Evolutionary conservation across 2,113 vertebrate genomes (phyloP).

Genomic region (Atlantisia rogersi): DNA sequence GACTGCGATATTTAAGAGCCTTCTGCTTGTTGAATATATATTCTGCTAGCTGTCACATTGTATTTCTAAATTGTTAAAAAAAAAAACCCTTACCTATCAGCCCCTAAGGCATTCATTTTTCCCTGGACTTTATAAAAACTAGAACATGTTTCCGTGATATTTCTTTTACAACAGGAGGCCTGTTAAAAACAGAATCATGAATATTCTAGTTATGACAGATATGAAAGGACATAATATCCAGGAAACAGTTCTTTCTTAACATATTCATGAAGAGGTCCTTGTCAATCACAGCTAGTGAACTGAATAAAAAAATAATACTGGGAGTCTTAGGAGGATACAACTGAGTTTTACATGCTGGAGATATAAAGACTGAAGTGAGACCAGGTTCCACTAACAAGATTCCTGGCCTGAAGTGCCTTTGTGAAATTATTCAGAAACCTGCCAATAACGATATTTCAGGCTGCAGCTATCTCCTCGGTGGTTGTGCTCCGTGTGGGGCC

Average conservation of each 20-base stretch:
- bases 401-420: constrained; percentile 46
- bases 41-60: constrained; percentile 67
- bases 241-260: constrained; percentile 41
- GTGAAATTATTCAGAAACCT: constrained; percentile 62
- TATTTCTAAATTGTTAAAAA: constrained; percentile 62
- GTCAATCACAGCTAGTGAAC: constrained; percentile 67
- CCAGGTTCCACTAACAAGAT: constrained; percentile 38
- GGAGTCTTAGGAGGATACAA: constrained; percentile 14
- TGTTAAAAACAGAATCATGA: constrained; percentile 70
- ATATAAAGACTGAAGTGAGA: constrained; percentile 56
- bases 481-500: constrained; percentile 28
- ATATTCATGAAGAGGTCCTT: constrained; percentile 61
- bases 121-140: constrained; percentile 59
- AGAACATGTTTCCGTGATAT: constrained; percentile 37
- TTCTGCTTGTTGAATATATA: constrained; percentile 60
- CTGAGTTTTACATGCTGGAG: constrained; percentile 52
- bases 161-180: constrained; percentile 53
- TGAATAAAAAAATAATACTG: constrained; percentile 59
- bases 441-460: constrained; percentile 60
- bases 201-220: constrained; percentile 72
- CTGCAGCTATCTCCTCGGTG: neutral
- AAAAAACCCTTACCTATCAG: neutral
- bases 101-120: constrained; percentile 57
- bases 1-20: neutral
- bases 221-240: constrained; percentile 71